A percentile compares a stretch with the other conserved stretches of the same genome.
Evolutionary conservation across 1,140 invertebrate species (phyloP).

Genomic region (Pygmarrhopalites habei): DNA sequence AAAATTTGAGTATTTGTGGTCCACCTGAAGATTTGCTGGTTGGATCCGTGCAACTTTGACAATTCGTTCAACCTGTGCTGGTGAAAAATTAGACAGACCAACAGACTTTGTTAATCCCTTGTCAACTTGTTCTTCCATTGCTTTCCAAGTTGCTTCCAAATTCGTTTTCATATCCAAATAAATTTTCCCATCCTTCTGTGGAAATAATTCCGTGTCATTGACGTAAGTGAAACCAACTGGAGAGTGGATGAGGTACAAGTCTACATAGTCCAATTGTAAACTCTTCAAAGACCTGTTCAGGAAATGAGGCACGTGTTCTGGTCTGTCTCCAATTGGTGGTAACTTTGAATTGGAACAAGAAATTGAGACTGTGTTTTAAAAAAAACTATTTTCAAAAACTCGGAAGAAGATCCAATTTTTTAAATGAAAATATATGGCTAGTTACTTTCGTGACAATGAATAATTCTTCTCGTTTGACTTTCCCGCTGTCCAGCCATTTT

Average conservation of each 20-base stretch:
- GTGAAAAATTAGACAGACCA: conserved; percentile 55
- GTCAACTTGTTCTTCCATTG: conserved; percentile 40
- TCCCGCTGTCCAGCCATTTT: conserved; percentile 40
- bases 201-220: conserved; percentile 27
- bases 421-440: too few species aligned
- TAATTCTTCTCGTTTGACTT: conserved; percentile 44
- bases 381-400: too few species aligned
- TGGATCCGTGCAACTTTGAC: conserved; percentile 46
- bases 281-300: conserved; percentile 62
- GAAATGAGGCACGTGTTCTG: conserved; percentile 47
- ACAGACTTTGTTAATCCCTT: conserved; percentile 54
- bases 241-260: conserved; percentile 56
- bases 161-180: conserved; percentile 59
- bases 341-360: conserved; percentile 36
- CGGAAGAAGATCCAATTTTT: too few species aligned
- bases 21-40: conserved; percentile 48
- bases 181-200: conserved; percentile 43
- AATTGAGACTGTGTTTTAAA: too few species aligned
- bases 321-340: conserved; percentile 43
- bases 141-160: conserved; percentile 66
- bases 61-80: conserved; percentile 49
- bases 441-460: conserved; percentile 44
- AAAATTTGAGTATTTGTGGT: conserved; percentile 40
- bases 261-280: conserved; percentile 68
- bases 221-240: conserved; percentile 42